phyloP scores from a whole-genome alignment of 1,140 invertebrate genomes.

The Lepidurus apus region DNA sequence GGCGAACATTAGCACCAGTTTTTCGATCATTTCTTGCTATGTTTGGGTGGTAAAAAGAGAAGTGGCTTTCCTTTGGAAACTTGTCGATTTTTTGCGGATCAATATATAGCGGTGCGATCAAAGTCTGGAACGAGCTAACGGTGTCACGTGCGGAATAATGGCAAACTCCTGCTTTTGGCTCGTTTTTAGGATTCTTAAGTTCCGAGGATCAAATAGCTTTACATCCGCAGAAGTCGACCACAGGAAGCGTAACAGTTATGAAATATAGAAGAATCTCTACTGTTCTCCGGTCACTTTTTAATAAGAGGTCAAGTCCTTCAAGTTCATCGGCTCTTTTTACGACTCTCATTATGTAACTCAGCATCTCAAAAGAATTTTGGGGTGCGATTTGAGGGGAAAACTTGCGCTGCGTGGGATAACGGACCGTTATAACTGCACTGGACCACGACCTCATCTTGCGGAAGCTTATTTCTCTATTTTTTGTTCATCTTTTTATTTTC shows the following conservation, averaged over 20 bases:
- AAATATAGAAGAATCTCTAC: no score
- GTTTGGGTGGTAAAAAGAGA: no score
- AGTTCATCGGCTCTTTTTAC: background rate
- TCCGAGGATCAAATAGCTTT: background rate
- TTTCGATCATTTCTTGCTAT: no score
- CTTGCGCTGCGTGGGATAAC: background rate
- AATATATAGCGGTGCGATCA: background rate
- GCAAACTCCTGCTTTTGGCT: background rate
- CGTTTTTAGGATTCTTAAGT: background rate
- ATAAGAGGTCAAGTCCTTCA: background rate
- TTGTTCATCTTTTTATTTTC: background rate
- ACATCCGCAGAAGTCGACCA: no score
- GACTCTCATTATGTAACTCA: background rate
- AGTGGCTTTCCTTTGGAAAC: no score
- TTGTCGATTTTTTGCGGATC: background rate
- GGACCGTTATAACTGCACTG: background rate
- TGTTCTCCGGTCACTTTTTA: background rate
- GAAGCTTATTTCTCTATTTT: background rate
- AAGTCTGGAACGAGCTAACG: constrained; percentile 18
- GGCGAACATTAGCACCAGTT: no score
- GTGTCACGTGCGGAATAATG: background rate
- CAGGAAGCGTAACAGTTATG: no score
- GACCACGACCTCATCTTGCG: background rate
- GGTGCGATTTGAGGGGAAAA: background rate
- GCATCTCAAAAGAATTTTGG: background rate